Base-by-base conservation (phyloP, 1,140 invertebrate genomes). In the Microplitis demolitor region DNA sequence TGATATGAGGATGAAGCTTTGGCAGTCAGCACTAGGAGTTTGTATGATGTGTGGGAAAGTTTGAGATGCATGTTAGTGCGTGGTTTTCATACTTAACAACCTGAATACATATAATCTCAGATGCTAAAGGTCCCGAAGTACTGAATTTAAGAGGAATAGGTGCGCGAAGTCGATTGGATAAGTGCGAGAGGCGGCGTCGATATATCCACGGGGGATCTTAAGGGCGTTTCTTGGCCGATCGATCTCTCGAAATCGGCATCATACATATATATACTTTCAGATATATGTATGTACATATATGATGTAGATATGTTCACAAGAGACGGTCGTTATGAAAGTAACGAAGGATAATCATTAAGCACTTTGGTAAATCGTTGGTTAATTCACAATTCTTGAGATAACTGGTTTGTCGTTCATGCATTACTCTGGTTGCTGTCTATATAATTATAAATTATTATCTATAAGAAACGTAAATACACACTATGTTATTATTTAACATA, bases 41-140 rank as follows among this genome's bases (percentile, higher is more conserved):
- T 11, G 50, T 14, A 71, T 51, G 14, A 62, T 54, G 67, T 67
- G 68, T 64, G 69, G 61, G 61, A 71, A 71, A 71, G 69, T 71
- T 71, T 37, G 24, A 37, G 16, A 34, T 37, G 34, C n/a, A 33
- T 33, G 4, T 11, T 24, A 31, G 35, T 71, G 69, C 61, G 69
- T 71, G 61, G 50, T 50, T 53, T 50, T 71, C 61, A 71, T 71
- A 64, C 34, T 53, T 33, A 71, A 64, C 69, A 11, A 54, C 61
- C 45, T 45, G 14, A 8, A 67, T 67, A 54, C n/a, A 54, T 66
- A 31, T 31, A 69, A 68, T 68, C 24, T 53, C 16, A 14, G 51
- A 68, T 68, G 66, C 51, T 9, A 69, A 60, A 69, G 67, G 67
- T 69, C 67, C 53, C 16, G 14, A 31, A 53, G 64, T 34, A 11